These are phyloP conservation scores for Podarcis siculus DNA, from an alignment of 2,797 vertebrate genomes.

Conservation along the genomic window DNA sequence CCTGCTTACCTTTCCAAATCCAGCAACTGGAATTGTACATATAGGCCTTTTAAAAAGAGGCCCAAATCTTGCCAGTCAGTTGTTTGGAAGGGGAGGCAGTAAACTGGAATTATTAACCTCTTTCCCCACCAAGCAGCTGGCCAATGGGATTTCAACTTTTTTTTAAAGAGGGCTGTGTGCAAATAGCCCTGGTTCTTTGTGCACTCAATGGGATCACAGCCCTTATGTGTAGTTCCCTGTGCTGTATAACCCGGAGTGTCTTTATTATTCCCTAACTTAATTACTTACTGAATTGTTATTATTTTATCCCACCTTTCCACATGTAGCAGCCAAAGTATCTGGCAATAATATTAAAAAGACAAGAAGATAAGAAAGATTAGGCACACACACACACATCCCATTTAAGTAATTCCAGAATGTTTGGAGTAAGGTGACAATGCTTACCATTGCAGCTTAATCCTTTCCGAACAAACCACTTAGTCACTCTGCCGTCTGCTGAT, in stretches of 20 bases:
- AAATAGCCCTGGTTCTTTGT: not conserved
- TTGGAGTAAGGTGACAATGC: not conserved
- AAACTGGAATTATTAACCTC: not conserved
- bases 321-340: not conserved
- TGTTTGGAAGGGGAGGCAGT: not conserved
- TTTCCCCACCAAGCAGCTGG: too few species aligned
- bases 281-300: not conserved
- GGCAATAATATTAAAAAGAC: not conserved
- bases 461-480: constrained; percentile 85
- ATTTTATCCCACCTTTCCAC: not conserved
- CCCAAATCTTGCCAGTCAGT: not conserved
- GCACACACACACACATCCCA: not conserved
- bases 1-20: too few species aligned
- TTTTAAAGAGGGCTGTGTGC: not conserved
- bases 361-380: not conserved
- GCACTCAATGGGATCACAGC: not conserved
- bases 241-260: not conserved
- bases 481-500: constrained; percentile 86
- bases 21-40: too few species aligned
- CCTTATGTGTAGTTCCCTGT: not conserved
- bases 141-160: not conserved
- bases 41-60: too few species aligned
- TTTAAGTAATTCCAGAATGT: not conserved
- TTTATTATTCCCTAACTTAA: not conserved
- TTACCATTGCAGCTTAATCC: constrained; percentile 87